Evolutionary conservation across 2,888 invertebrate species (phyloP).

Genomic region (Ditula angustiorana): DNA sequence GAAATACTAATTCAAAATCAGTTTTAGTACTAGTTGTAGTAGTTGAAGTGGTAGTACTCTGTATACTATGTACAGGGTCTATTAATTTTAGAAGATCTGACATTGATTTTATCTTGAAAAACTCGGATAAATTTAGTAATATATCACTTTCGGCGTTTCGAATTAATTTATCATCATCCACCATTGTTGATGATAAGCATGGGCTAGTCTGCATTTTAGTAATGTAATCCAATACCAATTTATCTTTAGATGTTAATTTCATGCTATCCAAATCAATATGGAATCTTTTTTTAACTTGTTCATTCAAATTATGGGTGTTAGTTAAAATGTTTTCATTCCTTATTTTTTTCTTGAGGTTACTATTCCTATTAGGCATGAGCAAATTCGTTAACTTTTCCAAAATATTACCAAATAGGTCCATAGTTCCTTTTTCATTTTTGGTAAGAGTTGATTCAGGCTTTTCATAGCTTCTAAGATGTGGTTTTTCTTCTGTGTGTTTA

Average conservation of each 20-base stretch:
- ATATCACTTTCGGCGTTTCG: constrained; percentile 65
- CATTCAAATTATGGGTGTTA: constrained; percentile 49
- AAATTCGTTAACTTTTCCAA: constrained; percentile 70
- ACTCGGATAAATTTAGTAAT: constrained; percentile 70
- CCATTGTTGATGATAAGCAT: constrained; percentile 55
- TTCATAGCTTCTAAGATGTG: not conserved
- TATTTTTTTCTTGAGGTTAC: constrained; percentile 55
- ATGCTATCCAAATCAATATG: constrained; percentile 56
- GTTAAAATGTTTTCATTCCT: constrained; percentile 53
- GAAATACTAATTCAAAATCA: constrained; percentile 1
- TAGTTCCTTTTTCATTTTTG: constrained; percentile 52
- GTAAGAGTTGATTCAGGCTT: constrained; percentile 42
- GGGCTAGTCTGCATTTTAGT: constrained; percentile 64
- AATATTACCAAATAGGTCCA: constrained; percentile 65
- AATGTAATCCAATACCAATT: constrained; percentile 70
- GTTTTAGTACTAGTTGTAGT: constrained; percentile 38
- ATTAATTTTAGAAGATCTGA: constrained; percentile 66
- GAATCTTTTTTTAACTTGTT: constrained; percentile 56
- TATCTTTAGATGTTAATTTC: constrained; percentile 68
- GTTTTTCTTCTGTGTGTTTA: constrained; percentile 45
- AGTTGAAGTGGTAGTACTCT: constrained; percentile 9
- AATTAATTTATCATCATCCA: constrained; percentile 44
- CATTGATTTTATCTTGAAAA: constrained; percentile 72
- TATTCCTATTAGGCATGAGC: constrained; percentile 62
- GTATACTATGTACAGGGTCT: constrained; percentile 41